These are phyloP conservation scores for Thripadectes ignobilis DNA, from an alignment of 2,797 vertebrate genomes.

Conservation along the genomic window DNA sequence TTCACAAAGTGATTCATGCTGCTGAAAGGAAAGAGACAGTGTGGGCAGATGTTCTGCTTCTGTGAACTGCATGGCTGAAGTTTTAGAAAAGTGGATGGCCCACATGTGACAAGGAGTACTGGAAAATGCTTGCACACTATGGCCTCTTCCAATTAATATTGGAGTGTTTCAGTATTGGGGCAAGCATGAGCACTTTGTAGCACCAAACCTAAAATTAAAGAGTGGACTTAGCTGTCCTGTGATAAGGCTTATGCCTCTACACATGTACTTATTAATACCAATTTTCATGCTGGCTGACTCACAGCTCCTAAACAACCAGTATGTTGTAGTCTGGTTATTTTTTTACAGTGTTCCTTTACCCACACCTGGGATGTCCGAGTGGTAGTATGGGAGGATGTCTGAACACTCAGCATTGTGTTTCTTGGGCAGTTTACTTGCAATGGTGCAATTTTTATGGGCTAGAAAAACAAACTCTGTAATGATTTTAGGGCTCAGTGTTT, in stretches of 20 bases:
- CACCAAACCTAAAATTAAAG: not conserved
- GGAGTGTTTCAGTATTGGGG: rapidly evolving
- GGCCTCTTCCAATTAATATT: not conserved
- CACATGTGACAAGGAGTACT: not conserved
- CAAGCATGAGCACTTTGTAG: not conserved
- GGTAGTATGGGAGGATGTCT: not conserved
- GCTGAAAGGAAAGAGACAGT: not conserved
- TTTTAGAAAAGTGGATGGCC: not conserved
- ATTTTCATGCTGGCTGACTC: not conserved
- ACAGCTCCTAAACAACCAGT: not conserved
- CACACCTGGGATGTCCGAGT: not conserved
- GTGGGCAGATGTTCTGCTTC: not conserved
- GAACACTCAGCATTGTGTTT: not conserved
- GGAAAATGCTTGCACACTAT: not conserved
- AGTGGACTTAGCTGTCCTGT: not conserved
- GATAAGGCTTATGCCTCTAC: not conserved
- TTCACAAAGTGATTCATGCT: not conserved
- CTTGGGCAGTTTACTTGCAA: not conserved
- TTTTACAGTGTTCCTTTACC: not conserved
- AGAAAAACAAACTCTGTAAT: not conserved
- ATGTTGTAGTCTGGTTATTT: not conserved
- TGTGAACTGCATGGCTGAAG: not conserved
- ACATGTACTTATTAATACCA: not conserved
- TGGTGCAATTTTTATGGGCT: not conserved
- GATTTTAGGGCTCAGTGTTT: not conserved